Base-by-base conservation (phyloP, 2,113 vertebrate species). In the Pelodiscus sinensis region DNA sequence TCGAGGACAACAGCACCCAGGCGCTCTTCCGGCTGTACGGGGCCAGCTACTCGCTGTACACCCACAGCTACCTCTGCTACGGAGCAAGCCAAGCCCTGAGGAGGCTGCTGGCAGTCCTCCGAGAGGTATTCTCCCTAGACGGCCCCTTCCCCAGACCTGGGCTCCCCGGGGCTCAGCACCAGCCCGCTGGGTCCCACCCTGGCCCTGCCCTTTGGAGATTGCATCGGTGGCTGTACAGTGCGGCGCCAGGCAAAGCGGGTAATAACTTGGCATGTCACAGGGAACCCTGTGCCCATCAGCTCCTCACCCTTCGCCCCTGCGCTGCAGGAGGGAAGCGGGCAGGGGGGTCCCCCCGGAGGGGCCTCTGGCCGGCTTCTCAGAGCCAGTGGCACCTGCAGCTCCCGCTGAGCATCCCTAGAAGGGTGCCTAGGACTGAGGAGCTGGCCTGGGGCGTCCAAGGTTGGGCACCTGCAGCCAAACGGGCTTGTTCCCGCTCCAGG, bases 51-150 rank as follows among this genome's bases (percentile, higher is more conserved):
- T 84, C 87, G 6, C 9, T 98, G 85, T 98, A 98, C 91, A 96
- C 98, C 0, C 95, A 98, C 88, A 98, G 98, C 92, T 97, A 98
- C 96, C 96, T 98, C 50, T 98, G 98, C 88, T 98, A 96, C 3
- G 98, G 98, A 29, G 96, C 96, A 0, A 96, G 98, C 83, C 97
- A 98, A 92, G 90, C 94, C 24, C 65, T 98, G 85, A 92, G 1
- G 44, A 89, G 95, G 68, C 93, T 98, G 22, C 96, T 97, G 79
- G 96, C 81, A 0, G 3, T 44, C 56, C 94, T 98, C 62, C 80
- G 95, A 31, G 91, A 96, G 97, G 97, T 97, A 83, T 50, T 50
- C 7, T 24, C 21, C 38, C 50, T 25, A 44, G 25, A 13, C 73
- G 50, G 38, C 73, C 19, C 38, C n/a, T 21, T 35, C 31, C 9